A percentile compares a stretch with the other conserved stretches of the same genome.
Evolutionary conservation across 35 echinoderm and acorn worm species (phyloP).

Genomic region (Ptychodera flava): DNA sequence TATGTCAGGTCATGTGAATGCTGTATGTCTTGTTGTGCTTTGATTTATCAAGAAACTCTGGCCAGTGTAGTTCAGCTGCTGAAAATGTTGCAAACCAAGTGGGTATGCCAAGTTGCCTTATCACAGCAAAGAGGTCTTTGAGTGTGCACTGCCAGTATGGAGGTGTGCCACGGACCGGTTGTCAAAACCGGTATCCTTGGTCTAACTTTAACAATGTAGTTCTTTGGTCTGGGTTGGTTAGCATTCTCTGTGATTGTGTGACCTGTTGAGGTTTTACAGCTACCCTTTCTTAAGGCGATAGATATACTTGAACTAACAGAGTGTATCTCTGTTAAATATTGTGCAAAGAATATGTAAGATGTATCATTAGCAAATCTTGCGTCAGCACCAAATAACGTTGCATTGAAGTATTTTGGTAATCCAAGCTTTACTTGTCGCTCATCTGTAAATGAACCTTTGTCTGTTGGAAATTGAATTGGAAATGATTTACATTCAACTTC

Average conservation of each 20-base stretch:
- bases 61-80: conserved; percentile 35
- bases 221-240: conserved; percentile 3
- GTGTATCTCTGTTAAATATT: conserved; percentile 34
- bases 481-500: no score
- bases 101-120: conserved; percentile 40
- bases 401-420: no score
- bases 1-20: conserved; percentile 3
- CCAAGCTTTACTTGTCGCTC: no score
- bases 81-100: conserved; percentile 66
- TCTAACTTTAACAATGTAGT: conserved; percentile 25
- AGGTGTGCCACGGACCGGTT: conserved; percentile 14
- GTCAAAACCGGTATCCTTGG: conserved; percentile 28
- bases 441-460: no score
- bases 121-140: conserved; percentile 20
- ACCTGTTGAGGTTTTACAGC: neutral
- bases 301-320: conserved; percentile 5
- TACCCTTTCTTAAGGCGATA: conserved; percentile 25
- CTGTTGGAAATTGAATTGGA: no score
- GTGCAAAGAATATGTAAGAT: conserved; percentile 39
- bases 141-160: conserved; percentile 39
- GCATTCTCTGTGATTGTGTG: neutral
- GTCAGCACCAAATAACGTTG: no score
- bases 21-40: neutral
- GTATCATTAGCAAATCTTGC: no score
- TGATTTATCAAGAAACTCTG: conserved; percentile 10